These are phyloP conservation scores for Eulimnadia texana DNA, from an alignment of 1,140 invertebrate species.

Conservation along the genomic window DNA sequence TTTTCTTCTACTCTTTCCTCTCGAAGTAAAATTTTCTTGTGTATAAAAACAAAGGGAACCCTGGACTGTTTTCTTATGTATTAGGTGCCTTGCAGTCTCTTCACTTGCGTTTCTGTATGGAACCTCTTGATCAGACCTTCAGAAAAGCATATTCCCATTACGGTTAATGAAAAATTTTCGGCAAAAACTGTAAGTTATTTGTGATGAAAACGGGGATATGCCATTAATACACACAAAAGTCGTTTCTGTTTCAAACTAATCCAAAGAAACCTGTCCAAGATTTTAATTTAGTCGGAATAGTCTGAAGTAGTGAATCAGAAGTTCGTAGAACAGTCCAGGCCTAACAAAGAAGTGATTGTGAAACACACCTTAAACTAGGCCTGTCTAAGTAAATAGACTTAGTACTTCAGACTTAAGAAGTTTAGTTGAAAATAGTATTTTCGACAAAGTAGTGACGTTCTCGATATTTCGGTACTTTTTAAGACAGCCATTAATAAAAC, in stretches of 20 bases:
- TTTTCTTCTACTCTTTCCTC: neutral
- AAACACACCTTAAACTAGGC: too few relatives aligned
- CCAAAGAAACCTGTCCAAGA: neutral
- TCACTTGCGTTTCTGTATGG: neutral
- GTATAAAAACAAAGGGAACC: neutral
- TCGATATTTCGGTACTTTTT: too few relatives aligned
- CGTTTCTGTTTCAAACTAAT: neutral
- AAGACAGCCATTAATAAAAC: too few relatives aligned
- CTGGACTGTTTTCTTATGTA: neutral
- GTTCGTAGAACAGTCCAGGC: neutral
- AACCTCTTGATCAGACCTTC: neutral
- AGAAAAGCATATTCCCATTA: neutral
- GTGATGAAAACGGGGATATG: neutral
- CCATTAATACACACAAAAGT: neutral
- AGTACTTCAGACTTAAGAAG: too few relatives aligned
- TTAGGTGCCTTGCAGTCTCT: neutral
- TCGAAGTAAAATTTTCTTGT: too few relatives aligned
- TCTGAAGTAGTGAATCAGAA: neutral
- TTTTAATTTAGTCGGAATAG: neutral
- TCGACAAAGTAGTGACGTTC: too few relatives aligned
- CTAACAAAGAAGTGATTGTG: too few relatives aligned
- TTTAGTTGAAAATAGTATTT: too few relatives aligned
- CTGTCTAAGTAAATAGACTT: too few relatives aligned
- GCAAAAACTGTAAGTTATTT: neutral
- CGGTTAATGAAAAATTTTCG: neutral